phyloP scores from a whole-genome alignment of 2,888 invertebrate genomes.

The Ganaspis brasiliensis region DNA sequence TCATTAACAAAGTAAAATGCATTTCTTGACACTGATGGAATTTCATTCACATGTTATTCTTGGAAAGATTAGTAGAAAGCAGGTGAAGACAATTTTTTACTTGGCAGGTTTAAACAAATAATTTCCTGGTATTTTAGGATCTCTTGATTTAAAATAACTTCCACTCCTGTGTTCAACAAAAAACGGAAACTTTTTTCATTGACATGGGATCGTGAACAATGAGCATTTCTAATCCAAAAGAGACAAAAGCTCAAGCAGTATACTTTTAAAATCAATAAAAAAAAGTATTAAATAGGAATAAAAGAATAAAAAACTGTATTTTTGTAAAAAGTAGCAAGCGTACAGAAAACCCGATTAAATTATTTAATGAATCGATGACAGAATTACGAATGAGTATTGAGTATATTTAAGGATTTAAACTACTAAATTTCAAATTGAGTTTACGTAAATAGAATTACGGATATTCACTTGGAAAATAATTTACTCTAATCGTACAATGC shows the following conservation, averaged over 20 bases:
- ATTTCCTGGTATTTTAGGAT: constrained; percentile 13
- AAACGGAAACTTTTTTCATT: not conserved
- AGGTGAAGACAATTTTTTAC: constrained; percentile 16
- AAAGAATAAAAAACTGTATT: too few species aligned
- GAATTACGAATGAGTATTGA: constrained; percentile 1
- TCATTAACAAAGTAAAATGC: not conserved
- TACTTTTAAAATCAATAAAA: not conserved
- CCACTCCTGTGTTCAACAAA: not conserved
- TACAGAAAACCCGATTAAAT: not conserved
- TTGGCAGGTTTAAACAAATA: not conserved
- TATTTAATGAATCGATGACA: constrained; percentile 18
- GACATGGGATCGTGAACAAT: not conserved
- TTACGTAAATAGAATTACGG: constrained; percentile 8
- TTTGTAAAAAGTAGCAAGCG: too few species aligned
- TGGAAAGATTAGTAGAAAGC: constrained; percentile 6
- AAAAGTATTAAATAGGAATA: not conserved
- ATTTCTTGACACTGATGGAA: not conserved
- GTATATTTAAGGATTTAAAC: not conserved
- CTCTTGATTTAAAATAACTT: constrained; percentile 14
- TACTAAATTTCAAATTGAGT: constrained; percentile 10
- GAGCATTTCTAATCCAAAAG: not conserved
- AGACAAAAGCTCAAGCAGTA: not conserved
- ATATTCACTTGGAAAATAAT: not conserved
- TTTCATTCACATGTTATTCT: too few species aligned
- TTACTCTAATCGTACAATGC: not conserved